Evolutionary conservation across 2,797 vertebrate genomes (phyloP), one percentile per base, ranked within the genome.

Genomic region (Arremon brunneinucha): DNA sequence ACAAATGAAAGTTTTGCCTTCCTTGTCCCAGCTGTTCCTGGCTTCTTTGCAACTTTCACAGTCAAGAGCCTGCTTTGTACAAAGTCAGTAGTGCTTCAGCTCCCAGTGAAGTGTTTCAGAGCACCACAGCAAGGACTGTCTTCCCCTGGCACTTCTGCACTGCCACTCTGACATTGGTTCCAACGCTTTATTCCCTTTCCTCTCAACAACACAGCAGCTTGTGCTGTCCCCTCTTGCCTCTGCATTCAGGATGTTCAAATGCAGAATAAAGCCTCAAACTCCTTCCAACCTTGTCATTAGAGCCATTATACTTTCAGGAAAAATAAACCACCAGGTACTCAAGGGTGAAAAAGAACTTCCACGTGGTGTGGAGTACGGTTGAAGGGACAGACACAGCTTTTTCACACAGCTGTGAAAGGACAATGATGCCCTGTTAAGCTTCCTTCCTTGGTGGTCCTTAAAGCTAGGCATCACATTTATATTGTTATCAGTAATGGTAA

Each of bases 151-250:
- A 55, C 43, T 72, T 39, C 26, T 32, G 21, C 7, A 1, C 44
- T 20, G 19, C 0, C 0, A 34, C 32, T 57, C 64, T 20, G 26
- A n/a, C 15, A 41, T 1, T 19, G 35, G 9, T 1, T 37, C 2
- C n/a, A 57, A 7, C n/a, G 24, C n/a, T 23, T 56, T 35, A 35
- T 57, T 57, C n/a, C n/a, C n/a, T 17, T 34, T 35, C n/a, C 55
- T 57, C 55, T 57, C n/a, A 57, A 17, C n/a, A 24, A 35, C 55
- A 57, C 5, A 57, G 55, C 55, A 35, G n/a, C 23, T 39, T 37
- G 34, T 30, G 26, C 30, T 68, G 44, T 62, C n/a, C 39, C 24
- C 43, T 89, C 67, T 83, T 79, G 52, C 22, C 49, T 35, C 35
- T 30, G 22, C 39, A 65, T 70, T 78, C 78, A 78, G 67, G 47